Conservation (phyloP, 2,797 vertebrate genomes). For the Schizopygopsis pylzovi region DNA sequence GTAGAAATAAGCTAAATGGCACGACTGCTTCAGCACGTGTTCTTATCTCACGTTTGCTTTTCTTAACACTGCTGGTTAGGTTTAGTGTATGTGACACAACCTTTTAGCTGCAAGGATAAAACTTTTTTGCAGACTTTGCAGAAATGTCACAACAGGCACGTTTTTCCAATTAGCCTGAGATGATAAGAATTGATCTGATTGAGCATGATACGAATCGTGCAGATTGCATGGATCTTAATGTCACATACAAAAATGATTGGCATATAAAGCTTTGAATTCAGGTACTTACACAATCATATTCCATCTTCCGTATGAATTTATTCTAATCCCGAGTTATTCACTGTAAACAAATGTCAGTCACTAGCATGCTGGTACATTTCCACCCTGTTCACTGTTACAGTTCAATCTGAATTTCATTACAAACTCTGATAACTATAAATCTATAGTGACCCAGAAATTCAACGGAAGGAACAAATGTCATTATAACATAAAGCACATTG, state of each 20-base stretch:
- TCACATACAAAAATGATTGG: neutral
- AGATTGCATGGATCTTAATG: neutral
- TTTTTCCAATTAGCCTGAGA: neutral
- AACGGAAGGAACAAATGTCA: neutral
- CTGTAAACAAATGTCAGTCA: neutral
- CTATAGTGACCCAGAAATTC: neutral
- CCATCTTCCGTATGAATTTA: neutral
- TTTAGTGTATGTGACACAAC: neutral
- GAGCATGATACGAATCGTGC: neutral
- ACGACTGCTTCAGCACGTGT: neutral
- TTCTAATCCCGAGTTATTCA: neutral
- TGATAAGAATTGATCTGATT: neutral
- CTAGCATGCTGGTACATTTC: neutral
- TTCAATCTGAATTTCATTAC: neutral
- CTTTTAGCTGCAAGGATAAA: neutral
- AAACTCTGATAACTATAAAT: neutral
- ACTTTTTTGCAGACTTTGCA: neutral
- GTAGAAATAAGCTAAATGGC: neutral
- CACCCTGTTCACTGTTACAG: neutral
- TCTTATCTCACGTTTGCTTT: neutral
- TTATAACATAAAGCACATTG: neutral
- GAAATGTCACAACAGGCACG: neutral
- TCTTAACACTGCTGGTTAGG: neutral
- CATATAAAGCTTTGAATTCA: neutral
- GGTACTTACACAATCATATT: neutral